Conservation (phyloP, 2,797 vertebrate genomes). For the Malurus leucopterus region DNA sequence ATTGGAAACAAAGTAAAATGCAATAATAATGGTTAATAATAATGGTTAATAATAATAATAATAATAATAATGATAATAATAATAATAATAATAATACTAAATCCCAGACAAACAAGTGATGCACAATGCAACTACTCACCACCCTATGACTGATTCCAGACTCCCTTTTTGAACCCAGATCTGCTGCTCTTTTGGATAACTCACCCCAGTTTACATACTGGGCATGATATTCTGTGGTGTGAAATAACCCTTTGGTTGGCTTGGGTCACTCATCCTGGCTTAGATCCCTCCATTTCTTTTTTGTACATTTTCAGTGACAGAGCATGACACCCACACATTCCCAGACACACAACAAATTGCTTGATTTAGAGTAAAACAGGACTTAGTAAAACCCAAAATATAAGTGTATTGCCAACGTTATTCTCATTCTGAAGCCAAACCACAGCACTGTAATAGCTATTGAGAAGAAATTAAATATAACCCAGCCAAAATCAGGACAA, state of each 20-base stretch:
- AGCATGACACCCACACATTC: too few relatives aligned
- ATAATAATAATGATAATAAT: not conserved
- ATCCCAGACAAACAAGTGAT: not conserved
- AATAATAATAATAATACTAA: not conserved
- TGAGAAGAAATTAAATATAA: not conserved
- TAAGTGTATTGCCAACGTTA: not conserved
- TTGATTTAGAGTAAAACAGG: not conserved
- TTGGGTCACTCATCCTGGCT: not conserved
- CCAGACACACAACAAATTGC: rapidly evolving
- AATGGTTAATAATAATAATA: not conserved
- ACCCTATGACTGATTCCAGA: not conserved
- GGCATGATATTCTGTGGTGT: rapidly evolving
- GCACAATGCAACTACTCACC: not conserved
- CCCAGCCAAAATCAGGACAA: not conserved
- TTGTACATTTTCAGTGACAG: too few relatives aligned
- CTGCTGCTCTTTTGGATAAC: not conserved
- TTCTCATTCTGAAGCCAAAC: not conserved
- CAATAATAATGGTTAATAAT: not conserved
- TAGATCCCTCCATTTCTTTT: not conserved
- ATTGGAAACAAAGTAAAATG: not conserved
- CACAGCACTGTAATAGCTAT: rapidly evolving
- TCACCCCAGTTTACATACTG: not conserved
- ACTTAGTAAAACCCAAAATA: not conserved
- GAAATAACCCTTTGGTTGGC: not conserved
- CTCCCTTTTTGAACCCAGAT: not conserved